Evolutionary conservation across 2,113 vertebrate species (phyloP).

Genomic region (Notothenia coriiceps): DNA sequence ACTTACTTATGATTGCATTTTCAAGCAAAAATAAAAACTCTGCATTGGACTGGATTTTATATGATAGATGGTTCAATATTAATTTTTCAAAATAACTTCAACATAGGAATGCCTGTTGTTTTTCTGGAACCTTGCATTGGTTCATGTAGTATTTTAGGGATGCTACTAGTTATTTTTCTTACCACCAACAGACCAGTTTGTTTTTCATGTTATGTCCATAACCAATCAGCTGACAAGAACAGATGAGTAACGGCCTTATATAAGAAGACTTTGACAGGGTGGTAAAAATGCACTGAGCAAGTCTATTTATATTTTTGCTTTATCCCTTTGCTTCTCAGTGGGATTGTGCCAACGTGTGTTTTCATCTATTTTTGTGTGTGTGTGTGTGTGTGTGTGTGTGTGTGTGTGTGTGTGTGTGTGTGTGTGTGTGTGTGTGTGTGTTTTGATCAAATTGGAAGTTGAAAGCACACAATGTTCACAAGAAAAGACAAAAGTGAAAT

Average conservation of each 20-base stretch:
- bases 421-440: slow-evolving; percentile 20
- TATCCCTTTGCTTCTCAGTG: slow-evolving; percentile 55
- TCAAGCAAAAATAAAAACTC: neutral
- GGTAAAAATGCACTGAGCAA: slow-evolving; percentile 56
- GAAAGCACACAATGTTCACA: slow-evolving; percentile 55
- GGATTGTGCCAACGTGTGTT: slow-evolving; percentile 40
- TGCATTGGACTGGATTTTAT: neutral
- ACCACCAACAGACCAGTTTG: slow-evolving; percentile 14
- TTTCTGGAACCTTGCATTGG: neutral
- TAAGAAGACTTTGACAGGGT: slow-evolving; percentile 65
- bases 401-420: slow-evolving; percentile 33
- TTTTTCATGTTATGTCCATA: slow-evolving; percentile 53
- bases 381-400: slow-evolving; percentile 10
- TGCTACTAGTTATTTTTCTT: neutral
- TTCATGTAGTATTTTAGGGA: neutral
- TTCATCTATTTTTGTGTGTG: neutral
- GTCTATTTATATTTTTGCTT: slow-evolving; percentile 69
- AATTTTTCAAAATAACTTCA: too few relatives aligned
- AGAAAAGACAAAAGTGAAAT: slow-evolving; percentile 58
- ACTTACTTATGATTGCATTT: neutral
- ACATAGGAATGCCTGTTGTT: neutral
- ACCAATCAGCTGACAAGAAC: slow-evolving; percentile 68
- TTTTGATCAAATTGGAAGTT: slow-evolving; percentile 50
- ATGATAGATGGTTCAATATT: neutral
- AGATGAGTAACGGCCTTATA: slow-evolving; percentile 70